Conservation (phyloP, 1,140 invertebrate species). For the Cylas formicarius region DNA sequence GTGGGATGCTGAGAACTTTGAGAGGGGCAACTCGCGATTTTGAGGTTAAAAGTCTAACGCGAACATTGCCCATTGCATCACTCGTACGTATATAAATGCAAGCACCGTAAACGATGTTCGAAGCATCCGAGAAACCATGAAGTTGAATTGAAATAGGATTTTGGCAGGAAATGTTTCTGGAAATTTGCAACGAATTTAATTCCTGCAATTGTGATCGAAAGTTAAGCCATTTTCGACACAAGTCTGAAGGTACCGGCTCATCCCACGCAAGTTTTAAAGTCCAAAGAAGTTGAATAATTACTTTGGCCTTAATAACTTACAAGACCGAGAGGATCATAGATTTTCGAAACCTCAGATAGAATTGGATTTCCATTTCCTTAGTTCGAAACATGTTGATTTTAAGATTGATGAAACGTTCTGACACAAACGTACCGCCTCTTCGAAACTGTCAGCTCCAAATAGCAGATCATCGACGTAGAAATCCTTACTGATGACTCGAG, state of each 20-base stretch:
- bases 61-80: constrained; percentile 5
- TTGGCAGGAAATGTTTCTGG: constrained; percentile 2
- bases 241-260: constrained; percentile 12
- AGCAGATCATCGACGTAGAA: no score
- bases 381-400: no score
- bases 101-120: constrained; percentile 31
- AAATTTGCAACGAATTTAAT: constrained; percentile 11
- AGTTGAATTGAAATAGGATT: constrained; percentile 13
- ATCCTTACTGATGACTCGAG: no score
- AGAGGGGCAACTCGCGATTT: no score
- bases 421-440: no score
- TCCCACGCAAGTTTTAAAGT: constrained; percentile 14
- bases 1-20: no score
- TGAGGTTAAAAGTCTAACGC: no score
- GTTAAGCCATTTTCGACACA: constrained; percentile 3
- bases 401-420: no score
- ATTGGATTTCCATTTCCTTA: no score
- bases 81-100: constrained; percentile 29
- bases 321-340: constrained; percentile 14
- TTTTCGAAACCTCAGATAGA: constrained; percentile 4
- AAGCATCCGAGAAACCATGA: constrained; percentile 38
- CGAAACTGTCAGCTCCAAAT: no score
- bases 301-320: constrained; percentile 3
- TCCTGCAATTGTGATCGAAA: constrained; percentile 9
- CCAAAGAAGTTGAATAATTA: no score